A percentile compares a stretch with the other conserved stretches of the same genome.
Conservation (phyloP, 2,797 vertebrate species). For the Enteromius thamalakanensis region DNA sequence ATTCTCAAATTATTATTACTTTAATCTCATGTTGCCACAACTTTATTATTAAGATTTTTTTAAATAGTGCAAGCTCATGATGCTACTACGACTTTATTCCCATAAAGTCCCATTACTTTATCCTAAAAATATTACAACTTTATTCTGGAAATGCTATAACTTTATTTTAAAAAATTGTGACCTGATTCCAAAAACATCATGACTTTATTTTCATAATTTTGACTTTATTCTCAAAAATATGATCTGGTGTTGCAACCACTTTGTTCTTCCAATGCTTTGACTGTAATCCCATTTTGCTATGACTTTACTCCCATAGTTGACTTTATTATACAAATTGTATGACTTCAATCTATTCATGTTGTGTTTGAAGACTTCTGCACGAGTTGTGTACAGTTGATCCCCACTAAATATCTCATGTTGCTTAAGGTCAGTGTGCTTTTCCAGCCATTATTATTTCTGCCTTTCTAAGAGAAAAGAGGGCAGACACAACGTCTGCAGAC, state of each 20-base stretch:
- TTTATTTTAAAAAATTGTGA: background rate
- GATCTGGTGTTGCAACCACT: background rate
- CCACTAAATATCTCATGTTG: background rate
- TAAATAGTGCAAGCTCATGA: background rate
- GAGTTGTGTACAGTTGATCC: background rate
- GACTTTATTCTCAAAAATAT: background rate
- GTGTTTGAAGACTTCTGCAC: background rate
- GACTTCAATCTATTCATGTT: background rate
- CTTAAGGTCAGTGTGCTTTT: background rate
- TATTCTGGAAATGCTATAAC: too few relatives aligned
- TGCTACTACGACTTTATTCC: background rate
- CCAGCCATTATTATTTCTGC: conserved; percentile 3
- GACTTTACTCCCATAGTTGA: background rate
- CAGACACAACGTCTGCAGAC: conserved; percentile 72
- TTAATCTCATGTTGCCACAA: background rate
- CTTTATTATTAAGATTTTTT: background rate
- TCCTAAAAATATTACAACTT: too few relatives aligned
- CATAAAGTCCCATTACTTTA: too few relatives aligned
- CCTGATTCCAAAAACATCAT: too few relatives aligned
- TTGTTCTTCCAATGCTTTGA: background rate
- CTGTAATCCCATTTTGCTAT: background rate
- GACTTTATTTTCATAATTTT: background rate
- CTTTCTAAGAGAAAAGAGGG: conserved; percentile 1
- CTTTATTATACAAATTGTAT: background rate
- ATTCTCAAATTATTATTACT: background rate